These are phyloP conservation scores for Anthopleura sola DNA, from an alignment of 64 coral and sea anemone genomes.

Conservation along the genomic window DNA sequence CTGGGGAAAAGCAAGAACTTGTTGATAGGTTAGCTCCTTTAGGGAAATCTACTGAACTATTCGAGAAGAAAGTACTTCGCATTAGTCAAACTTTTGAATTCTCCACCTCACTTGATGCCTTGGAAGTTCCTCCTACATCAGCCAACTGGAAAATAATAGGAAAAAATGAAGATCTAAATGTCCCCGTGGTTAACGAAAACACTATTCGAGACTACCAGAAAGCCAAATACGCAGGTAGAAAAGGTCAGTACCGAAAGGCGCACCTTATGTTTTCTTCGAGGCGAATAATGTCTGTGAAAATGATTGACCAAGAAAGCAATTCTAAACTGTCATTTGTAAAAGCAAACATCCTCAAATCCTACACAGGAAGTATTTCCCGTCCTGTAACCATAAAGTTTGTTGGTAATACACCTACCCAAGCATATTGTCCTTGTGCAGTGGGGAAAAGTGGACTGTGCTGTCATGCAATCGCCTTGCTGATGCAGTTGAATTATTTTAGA, in stretches of 20 bases:
- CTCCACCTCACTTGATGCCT: conserved; percentile 21
- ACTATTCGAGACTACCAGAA: conserved; percentile 34
- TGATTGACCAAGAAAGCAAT: background rate
- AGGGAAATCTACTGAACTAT: conserved; percentile 6
- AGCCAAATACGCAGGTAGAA: conserved; percentile 46
- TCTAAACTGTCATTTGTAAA: background rate
- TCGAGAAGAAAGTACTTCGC: conserved; percentile 22
- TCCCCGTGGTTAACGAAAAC: conserved; percentile 39
- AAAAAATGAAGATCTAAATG: conserved; percentile 25
- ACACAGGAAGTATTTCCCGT: conserved; percentile 42
- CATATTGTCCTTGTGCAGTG: conserved; percentile 24
- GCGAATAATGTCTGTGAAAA: conserved; percentile 56
- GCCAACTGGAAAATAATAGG: conserved; percentile 38
- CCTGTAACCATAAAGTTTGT: conserved; percentile 46
- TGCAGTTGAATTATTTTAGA: background rate
- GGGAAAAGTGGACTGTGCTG: conserved; percentile 49
- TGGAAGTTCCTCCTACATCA: conserved; percentile 30
- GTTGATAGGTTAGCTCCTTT: conserved; percentile 18
- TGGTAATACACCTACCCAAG: conserved; percentile 23
- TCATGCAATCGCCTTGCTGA: conserved; percentile 27
- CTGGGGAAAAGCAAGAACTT: conserved; percentile 23
- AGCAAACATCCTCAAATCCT: conserved; percentile 46
- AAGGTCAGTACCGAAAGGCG: conserved; percentile 56
- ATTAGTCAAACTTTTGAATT: conserved; percentile 23
- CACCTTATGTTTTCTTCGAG: conserved; percentile 41